Base-by-base conservation (phyloP, 2,113 vertebrate species). In the Tyto alba region DNA sequence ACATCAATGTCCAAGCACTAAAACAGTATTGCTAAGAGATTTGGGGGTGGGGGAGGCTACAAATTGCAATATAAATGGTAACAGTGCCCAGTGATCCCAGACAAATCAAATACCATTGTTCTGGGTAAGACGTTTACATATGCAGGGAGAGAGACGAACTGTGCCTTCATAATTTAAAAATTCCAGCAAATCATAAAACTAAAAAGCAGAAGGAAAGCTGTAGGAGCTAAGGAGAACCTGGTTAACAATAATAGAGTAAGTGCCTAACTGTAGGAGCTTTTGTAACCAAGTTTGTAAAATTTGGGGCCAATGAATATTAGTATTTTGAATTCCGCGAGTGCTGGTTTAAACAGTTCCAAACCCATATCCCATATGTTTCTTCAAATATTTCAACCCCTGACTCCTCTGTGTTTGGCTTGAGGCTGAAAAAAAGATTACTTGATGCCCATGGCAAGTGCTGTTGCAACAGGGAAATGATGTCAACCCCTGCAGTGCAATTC, bases 401-500 rank as follows among this genome's bases (percentile, higher is more conserved):
- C 36, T 88, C 68, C 53, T 75, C 84, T 45, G 56, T 55, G 60
- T 79, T 90, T 50, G 50, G 53, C 75, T 55, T 32, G 20, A 82
- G 93, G 79, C 94, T 95, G 55, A 36, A 52, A 66, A 83, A 43
- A 43, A 81, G 78, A 62, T 94, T 45, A 63, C 43, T 56, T 25
- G 29, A 55, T 93, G 85, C 88, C 82, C 32, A 3, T 32, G 50
- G 91, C 93, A 95, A 96, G 45, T 87, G 88, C 23, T 68, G 43
- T 43, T 75, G 47, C 90, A 80, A 59, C 76, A 53, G 16, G 29
- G 64, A 88, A 66, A 79, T 21, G 9, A 47, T 60, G 22, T n/a
- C 71, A 52, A 27, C 88, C 74, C 81, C 92, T 94, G 89, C 89
- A 83, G 85, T 72, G 74, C 87, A 89, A 21, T 93, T 86, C 82